phyloP scores from a whole-genome alignment of 2,797 vertebrate genomes.

The Labeo calbasu region DNA sequence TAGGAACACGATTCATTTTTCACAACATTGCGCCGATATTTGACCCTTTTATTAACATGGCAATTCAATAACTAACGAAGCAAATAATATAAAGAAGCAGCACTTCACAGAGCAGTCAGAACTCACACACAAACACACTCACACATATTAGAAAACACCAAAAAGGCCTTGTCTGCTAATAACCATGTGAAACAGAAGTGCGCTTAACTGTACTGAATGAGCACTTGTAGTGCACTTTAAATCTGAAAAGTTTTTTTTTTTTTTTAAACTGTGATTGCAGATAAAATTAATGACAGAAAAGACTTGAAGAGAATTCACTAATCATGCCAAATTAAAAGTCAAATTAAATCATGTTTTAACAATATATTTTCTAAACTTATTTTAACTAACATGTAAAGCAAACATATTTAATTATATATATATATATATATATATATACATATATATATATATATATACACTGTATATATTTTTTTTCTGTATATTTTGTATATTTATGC shows the following conservation, averaged over 20 bases:
- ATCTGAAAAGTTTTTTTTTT: not conserved
- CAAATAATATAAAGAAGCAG: not conserved
- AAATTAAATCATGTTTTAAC: not conserved
- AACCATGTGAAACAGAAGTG: not conserved
- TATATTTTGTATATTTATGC: too few species aligned
- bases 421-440: too few species aligned
- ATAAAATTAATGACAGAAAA: not conserved
- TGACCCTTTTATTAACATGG: not conserved
- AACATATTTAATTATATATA: too few species aligned
- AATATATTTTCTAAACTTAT: not conserved
- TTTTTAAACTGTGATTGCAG: not conserved
- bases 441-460: too few species aligned
- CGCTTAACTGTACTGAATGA: not conserved
- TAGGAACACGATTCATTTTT: not conserved
- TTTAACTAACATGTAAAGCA: not conserved
- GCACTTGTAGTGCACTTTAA: not conserved
- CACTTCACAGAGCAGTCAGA: not conserved
- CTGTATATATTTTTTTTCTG: not conserved
- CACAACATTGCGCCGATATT: not conserved
- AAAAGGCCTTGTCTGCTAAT: not conserved
- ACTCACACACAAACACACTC: not conserved
- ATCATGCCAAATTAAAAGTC: not conserved
- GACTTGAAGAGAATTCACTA: not conserved
- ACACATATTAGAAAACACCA: not conserved
- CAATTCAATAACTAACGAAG: not conserved